Base-by-base conservation (phyloP, 2,888 invertebrate genomes). In the Scaptomyza flava region DNA sequence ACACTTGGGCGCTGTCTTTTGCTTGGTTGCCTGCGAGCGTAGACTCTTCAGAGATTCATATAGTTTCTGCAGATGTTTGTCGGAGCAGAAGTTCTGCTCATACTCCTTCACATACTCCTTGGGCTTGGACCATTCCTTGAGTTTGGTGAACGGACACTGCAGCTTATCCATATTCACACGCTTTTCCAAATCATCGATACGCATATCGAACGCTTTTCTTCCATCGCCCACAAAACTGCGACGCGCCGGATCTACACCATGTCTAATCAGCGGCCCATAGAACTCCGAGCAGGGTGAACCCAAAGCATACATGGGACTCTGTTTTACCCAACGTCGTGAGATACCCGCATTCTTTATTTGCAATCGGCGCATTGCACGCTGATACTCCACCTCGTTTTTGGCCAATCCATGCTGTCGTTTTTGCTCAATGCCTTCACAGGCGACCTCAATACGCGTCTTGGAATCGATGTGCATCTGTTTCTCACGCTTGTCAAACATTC, bases 231-330 rank as follows among this genome's bases (percentile, higher is more conserved):
- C 72, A 54, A 88, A 94, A 75, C 95, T 95, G 71, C 94, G 92
- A 47, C 94, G 93, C 67, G 93, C 93, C 1, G 95, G 94, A 93
- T 95, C 94, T 77, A 94, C 94, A 0, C 95, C 95, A 83, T 94
- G 93, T 34, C 95, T 90, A 52, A 94, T 93, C 33, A 94, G 90
- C 0, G 95, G 95, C 0, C 94, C 95, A 89, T 94, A 94, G 30
- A 94, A 87, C 70, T 94, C 94, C 0, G 95, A 95, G 30, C 93
- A 92, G 38, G 93, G 94, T 76, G 95, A 93, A 0, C 91, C 91
- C 14, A 94, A 93, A 0, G 93, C 93, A 1, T 92, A 91, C 20
- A 93, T 91, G 1, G 93, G 92, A 69, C 93, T 92, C 17, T 91
- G 89, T 48, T 91, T 91, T 9, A 90, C 89, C 81, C 93, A 93